Evolutionary conservation across 2,797 vertebrate genomes (phyloP), one percentile per base, ranked within the genome.

Genomic region (Mus spretus): DNA sequence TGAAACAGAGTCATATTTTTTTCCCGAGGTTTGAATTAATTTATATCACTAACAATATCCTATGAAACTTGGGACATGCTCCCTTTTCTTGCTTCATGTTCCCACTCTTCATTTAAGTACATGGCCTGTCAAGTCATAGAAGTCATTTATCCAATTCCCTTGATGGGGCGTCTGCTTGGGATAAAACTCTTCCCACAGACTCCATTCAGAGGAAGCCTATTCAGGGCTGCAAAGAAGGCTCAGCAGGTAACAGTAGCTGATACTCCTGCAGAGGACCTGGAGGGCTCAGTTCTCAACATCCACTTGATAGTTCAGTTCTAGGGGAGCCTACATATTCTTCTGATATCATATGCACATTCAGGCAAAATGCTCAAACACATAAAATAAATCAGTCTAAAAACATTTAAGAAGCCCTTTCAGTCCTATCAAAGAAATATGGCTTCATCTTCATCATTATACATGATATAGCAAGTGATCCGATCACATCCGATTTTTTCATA

Each of bases 1-100:
- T 88, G 44, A 96, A 59, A 20, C 24, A 59, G 89, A 91, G 91
- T 82, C 6, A 75, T 40, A 44, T 20, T 37, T 81, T 87, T 44
- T 81, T 44, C 5, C 44, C 5, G 44, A 84, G 11, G 34, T 70
- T 74, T 97, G 65, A 88, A 80, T 79, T 79, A 19, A 2, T 15
- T 9, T 87, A 0, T 70, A 12, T 67, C 12, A 40, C 15, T 61
- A 47, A 70, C n/a, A 89, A 22, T 74, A 15, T 65, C 26, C 79
- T 37, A 1, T 77, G 57, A 40, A 40, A 2, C 50, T 40, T 37
- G 15, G 37, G 15, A 75, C 6, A 40, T 75, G 3, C 1, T 17
- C 22, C 7, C 19, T 59, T 80, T 90, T 75, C n/a, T 72, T 83
- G 53, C 8, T 26, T 74, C 7, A 4, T 7, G 6, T 26, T 26